Conservation (phyloP, 2,113 vertebrate genomes). For the Osmerus eperlanus region DNA sequence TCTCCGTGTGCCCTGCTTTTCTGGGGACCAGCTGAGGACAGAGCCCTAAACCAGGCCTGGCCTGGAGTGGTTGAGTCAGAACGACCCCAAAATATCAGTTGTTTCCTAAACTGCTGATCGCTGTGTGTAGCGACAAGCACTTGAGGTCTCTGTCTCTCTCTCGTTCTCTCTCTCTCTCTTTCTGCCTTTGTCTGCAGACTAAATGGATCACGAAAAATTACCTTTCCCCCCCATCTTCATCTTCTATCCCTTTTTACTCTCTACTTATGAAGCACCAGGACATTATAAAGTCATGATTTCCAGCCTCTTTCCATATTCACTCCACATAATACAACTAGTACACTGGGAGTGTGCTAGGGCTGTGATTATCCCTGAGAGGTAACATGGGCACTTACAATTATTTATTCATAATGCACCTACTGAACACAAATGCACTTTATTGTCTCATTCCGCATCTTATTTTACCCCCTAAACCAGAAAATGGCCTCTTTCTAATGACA, state of each 20-base stretch:
- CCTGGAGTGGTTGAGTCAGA: background rate
- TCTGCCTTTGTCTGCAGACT: background rate
- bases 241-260: background rate
- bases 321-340: slow-evolving; percentile 57
- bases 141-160: background rate
- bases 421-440: slow-evolving; percentile 92
- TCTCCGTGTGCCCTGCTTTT: background rate
- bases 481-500: slow-evolving; percentile 87
- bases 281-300: slow-evolving; percentile 72
- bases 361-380: slow-evolving; percentile 73
- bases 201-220: background rate
- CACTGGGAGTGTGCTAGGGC: slow-evolving; percentile 50
- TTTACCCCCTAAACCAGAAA: slow-evolving; percentile 84
- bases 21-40: background rate
- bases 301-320: slow-evolving; percentile 59
- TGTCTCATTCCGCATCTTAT: slow-evolving; percentile 86
- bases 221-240: background rate
- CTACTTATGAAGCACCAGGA: slow-evolving; percentile 30
- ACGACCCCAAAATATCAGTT: background rate
- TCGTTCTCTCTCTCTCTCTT: background rate
- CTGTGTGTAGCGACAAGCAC: too few species aligned
- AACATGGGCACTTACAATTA: slow-evolving; percentile 83
- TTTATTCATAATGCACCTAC: slow-evolving; percentile 85
- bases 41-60: background rate
- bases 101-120: background rate